phyloP scores from a whole-genome alignment of 2,113 vertebrate species.

The Gorsachius goisagi region DNA sequence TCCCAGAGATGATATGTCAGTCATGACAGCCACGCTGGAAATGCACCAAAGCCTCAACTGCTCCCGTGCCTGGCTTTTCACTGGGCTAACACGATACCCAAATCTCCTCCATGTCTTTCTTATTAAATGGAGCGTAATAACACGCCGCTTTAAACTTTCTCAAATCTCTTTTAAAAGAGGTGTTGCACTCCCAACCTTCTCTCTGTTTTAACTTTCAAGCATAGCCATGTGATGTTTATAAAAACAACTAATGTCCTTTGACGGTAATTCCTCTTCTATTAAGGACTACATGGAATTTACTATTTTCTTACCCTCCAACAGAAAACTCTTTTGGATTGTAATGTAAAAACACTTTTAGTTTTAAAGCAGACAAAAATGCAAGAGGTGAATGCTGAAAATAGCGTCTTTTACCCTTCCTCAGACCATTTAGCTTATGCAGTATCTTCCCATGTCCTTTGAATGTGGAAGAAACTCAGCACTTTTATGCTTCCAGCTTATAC shows the following conservation, averaged over 20 bases:
- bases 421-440: not conserved
- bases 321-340: not conserved
- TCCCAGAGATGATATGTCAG: not conserved
- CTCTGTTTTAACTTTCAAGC: not conserved
- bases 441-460: not conserved
- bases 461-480: not conserved
- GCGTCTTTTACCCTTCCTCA: not conserved
- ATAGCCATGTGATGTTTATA: not conserved
- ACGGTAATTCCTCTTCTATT: not conserved
- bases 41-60: not conserved
- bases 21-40: not conserved
- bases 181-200: not conserved
- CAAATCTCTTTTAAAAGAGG: not conserved
- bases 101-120: not conserved
- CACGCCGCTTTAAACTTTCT: not conserved
- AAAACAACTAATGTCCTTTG: not conserved
- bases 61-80: not conserved
- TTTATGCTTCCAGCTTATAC: not conserved
- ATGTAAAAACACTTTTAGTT: not conserved
- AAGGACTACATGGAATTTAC: not conserved
- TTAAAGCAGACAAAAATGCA: not conserved
- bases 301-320: not conserved
- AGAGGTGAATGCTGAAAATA: not conserved
- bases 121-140: rapidly evolving
- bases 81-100: not conserved